Base-by-base conservation (phyloP, 2,797 vertebrate species). In the Labeo calbasu region DNA sequence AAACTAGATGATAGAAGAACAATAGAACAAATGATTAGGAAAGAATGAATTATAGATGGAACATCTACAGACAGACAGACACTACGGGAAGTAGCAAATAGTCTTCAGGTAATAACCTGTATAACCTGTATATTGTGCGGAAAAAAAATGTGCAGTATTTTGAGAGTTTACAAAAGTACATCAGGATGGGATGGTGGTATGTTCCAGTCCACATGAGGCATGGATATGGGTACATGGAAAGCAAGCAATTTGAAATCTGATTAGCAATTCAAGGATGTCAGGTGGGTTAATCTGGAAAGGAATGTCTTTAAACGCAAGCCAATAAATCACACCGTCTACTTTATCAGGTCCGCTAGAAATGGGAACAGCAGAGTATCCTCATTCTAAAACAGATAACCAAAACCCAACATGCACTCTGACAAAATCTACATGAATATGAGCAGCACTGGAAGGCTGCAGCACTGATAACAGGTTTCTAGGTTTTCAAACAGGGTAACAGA, bases 291-390 rank as follows among this genome's bases (percentile, higher is more conserved):
- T 73, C 57, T 73, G 28, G 21, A 63, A 73, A 82, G 59, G 46
- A 82, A 82, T 82, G 80, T 36, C 80, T 82, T 77, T 76, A 76
- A 36, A 76, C 1, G 12, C 23, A 73, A 72, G 28, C 46, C 55
- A 73, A 59, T 36, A 50, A 32, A 81, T 61, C 23, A 61, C 51
- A 70, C 40, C 21, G 2, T 36, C 14, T 14, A 19, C n/a, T 65
- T 50, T 40, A 82, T 82, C 25, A 50, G 69, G 43, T 11, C 53
- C 0, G 10, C 69, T 32, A 36, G 14, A 36, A 28, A 82, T 61
- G 57, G 13, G 46, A 63, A 82, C 28, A 59, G 48, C 19, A 23
- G 9, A 10, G 4, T 82, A 48, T 75, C 75, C 73, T 32, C 28
- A n/a, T 82, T 40, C 17, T 5, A 75, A 19, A 81, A 70, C 65